Evolutionary conservation across 2,888 invertebrate species (phyloP).

Genomic region (Gonocerus acuteangulatus): DNA sequence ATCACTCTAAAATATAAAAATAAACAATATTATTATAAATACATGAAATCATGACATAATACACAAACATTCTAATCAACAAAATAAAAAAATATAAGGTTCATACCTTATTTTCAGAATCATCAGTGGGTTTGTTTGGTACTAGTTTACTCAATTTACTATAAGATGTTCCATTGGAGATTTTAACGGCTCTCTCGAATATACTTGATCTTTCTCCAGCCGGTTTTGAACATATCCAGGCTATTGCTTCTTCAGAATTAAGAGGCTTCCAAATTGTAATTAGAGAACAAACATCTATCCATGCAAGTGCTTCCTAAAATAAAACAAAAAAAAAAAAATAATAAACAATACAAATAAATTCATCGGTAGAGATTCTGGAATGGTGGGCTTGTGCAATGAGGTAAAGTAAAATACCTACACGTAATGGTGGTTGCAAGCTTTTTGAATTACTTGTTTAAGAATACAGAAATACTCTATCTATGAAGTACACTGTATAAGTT

Average conservation of each 20-base stretch:
- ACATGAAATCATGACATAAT: too few species aligned
- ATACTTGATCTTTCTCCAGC: slow-evolving; percentile 16
- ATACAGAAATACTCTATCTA: too few species aligned
- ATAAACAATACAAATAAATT: not conserved
- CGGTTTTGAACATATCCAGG: slow-evolving; percentile 25
- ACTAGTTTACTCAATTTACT: slow-evolving; percentile 20
- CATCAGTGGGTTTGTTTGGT: slow-evolving; percentile 31
- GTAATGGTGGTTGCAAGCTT: too few species aligned
- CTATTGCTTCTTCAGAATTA: slow-evolving; percentile 6
- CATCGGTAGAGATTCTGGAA: too few species aligned
- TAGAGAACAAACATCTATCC: slow-evolving; percentile 29
- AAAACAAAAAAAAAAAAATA: not conserved
- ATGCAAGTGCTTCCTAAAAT: slow-evolving; percentile 27
- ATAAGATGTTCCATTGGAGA: slow-evolving; percentile 22
- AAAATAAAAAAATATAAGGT: too few species aligned
- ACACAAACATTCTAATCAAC: too few species aligned
- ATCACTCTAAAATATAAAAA: too few species aligned
- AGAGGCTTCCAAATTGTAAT: slow-evolving; percentile 21
- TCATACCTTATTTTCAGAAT: slow-evolving; percentile 32
- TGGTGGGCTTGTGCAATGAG: too few species aligned
- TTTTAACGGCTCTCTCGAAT: slow-evolving; percentile 19
- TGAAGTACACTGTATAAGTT: too few species aligned
- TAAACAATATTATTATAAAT: too few species aligned
- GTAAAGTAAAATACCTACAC: too few species aligned
- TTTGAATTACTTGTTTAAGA: too few species aligned